Conservation (phyloP, 2,113 vertebrate genomes). For the Egretta garzetta region DNA sequence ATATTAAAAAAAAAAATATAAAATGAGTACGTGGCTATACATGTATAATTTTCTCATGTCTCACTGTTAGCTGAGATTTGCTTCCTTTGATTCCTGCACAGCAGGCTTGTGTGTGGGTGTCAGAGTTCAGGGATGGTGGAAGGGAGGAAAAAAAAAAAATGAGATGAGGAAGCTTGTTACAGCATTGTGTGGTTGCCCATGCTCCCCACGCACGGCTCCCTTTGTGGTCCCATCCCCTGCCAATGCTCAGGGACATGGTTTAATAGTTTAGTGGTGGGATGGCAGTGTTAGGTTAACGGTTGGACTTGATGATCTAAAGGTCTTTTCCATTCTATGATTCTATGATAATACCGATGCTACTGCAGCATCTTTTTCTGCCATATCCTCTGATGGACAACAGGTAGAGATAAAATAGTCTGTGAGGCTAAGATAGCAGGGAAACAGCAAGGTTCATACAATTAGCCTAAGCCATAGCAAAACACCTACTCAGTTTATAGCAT, state of each 20-base stretch:
- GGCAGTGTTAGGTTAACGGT: too few relatives aligned
- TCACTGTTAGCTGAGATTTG: background rate
- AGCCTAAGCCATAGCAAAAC: background rate
- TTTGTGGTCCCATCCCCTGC: fast-evolving
- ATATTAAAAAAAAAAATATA: background rate
- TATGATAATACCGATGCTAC: background rate
- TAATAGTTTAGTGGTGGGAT: too few relatives aligned
- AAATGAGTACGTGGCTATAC: background rate
- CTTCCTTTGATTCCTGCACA: background rate
- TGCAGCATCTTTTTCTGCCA: background rate
- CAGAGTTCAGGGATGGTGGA: background rate
- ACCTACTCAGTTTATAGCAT: background rate
- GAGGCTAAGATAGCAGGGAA: background rate
- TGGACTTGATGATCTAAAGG: too few relatives aligned
- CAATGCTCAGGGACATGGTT: background rate
- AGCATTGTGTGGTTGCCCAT: background rate
- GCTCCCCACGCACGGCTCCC: fast-evolving
- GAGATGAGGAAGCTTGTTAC: background rate
- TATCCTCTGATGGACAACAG: background rate
- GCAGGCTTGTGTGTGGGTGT: background rate
- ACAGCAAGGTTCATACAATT: background rate
- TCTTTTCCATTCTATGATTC: too few relatives aligned
- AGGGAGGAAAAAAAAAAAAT: background rate
- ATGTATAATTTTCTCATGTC: background rate
- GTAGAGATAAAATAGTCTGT: background rate